These are phyloP conservation scores for Dendrolimus houi DNA, from an alignment of 2,888 invertebrate species.

Conservation along the genomic window DNA sequence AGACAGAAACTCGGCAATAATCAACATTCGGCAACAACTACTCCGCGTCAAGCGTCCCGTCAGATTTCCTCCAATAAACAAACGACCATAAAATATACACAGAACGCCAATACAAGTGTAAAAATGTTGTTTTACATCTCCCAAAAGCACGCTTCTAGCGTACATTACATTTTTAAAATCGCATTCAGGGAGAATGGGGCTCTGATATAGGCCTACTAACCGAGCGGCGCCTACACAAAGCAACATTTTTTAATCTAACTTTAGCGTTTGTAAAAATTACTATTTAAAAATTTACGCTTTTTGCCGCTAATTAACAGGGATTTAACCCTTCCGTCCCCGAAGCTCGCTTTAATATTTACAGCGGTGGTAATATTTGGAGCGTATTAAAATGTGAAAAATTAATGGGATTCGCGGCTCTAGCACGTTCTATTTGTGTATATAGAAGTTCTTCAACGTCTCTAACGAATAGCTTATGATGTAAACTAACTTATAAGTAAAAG, in stretches of 20 bases:
- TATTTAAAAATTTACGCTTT: conserved; percentile 70
- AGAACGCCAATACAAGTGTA: conserved; percentile 58
- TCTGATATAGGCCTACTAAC: conserved; percentile 67
- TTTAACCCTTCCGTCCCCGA: conserved; percentile 75
- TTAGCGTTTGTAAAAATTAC: conserved; percentile 77
- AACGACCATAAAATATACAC: conserved; percentile 58
- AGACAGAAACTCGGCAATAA: too few species aligned
- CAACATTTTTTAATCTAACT: conserved; percentile 75
- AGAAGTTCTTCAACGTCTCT: not conserved
- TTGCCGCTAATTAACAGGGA: conserved; percentile 72
- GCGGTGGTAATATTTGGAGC: conserved; percentile 72
- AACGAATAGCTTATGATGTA: not conserved
- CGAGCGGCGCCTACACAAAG: conserved; percentile 38
- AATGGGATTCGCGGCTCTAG: conserved; percentile 41
- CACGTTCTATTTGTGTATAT: not conserved
- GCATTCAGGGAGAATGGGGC: conserved; percentile 42
- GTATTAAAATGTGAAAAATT: conserved; percentile 75
- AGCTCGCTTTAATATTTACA: conserved; percentile 67
- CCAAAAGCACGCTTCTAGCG: conserved; percentile 49
- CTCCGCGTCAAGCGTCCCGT: not conserved
- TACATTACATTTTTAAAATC: conserved; percentile 72
- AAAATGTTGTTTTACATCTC: conserved; percentile 63
- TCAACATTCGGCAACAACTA: too few species aligned
- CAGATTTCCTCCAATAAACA: conserved; percentile 41
- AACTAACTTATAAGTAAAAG: too few species aligned